A percentile compares a stretch with the other conserved stretches of the same genome.
Conservation (phyloP, 2,797 vertebrate genomes). For the Heteromormyrus szaboi region DNA sequence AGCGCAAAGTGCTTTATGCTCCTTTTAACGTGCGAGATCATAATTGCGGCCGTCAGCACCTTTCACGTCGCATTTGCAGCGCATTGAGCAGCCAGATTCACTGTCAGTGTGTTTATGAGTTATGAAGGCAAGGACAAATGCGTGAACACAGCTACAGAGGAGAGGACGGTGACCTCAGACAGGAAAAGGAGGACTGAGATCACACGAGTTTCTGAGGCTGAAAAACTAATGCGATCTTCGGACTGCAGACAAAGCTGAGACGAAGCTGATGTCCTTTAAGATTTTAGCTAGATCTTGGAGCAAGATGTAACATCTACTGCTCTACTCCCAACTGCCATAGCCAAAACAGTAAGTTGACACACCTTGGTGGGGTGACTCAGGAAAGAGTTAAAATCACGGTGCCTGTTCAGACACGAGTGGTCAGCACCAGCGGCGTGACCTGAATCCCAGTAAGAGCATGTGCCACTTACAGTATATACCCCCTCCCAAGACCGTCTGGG, state of each 20-base stretch:
- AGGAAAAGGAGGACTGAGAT: neutral
- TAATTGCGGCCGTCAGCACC: neutral
- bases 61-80: neutral
- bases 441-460: neutral
- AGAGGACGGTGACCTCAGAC: neutral
- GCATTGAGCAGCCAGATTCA: neutral
- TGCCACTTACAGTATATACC: neutral
- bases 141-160: neutral
- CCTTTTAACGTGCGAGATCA: neutral
- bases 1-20: neutral
- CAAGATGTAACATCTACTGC: neutral
- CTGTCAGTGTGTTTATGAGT: neutral
- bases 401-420: neutral
- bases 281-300: neutral
- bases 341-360: neutral
- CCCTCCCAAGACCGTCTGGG: neutral
- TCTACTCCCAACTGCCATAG: neutral
- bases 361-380: neutral
- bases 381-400: neutral
- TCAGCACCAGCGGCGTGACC: neutral
- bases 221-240: neutral
- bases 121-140: neutral
- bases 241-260: neutral
- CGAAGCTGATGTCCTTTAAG: neutral
- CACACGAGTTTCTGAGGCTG: neutral